Evolutionary conservation across 2,797 vertebrate species (phyloP).

Genomic region (Sciurus vulgaris): DNA sequence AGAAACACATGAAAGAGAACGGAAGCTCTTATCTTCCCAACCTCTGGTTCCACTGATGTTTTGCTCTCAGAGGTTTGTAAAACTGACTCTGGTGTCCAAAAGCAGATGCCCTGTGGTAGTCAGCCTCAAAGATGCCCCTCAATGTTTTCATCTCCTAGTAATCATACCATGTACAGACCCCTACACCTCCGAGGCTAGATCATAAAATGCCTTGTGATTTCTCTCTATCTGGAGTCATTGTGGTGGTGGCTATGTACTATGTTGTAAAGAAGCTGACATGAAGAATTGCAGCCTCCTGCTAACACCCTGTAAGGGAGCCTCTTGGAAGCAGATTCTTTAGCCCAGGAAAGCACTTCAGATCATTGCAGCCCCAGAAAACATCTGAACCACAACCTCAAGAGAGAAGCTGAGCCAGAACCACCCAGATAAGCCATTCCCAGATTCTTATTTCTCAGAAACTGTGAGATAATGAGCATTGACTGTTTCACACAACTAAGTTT

Average conservation of each 20-base stretch:
- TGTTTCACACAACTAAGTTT: neutral
- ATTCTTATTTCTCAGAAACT: neutral
- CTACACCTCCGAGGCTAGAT: too few species aligned
- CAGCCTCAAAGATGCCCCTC: neutral
- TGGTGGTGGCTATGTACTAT: neutral
- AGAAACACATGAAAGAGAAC: neutral
- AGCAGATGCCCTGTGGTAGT: neutral
- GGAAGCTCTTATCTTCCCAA: neutral
- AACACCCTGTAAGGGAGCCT: neutral
- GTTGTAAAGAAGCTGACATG: neutral
- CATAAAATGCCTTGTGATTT: neutral
- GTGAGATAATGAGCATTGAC: neutral
- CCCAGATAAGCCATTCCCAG: neutral
- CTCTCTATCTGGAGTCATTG: too few species aligned
- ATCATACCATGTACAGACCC: fast-evolving
- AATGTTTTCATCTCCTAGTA: neutral
- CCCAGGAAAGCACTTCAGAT: neutral
- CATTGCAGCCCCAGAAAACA: neutral
- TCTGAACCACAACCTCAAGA: neutral
- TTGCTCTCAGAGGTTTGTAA: neutral
- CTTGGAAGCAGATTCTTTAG: neutral
- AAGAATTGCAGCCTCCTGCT: neutral
- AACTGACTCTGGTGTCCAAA: neutral
- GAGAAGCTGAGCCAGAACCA: neutral
- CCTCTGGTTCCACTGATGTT: neutral